Conservation (phyloP, 2,113 vertebrate species). For the Dromaius novaehollandiae region DNA sequence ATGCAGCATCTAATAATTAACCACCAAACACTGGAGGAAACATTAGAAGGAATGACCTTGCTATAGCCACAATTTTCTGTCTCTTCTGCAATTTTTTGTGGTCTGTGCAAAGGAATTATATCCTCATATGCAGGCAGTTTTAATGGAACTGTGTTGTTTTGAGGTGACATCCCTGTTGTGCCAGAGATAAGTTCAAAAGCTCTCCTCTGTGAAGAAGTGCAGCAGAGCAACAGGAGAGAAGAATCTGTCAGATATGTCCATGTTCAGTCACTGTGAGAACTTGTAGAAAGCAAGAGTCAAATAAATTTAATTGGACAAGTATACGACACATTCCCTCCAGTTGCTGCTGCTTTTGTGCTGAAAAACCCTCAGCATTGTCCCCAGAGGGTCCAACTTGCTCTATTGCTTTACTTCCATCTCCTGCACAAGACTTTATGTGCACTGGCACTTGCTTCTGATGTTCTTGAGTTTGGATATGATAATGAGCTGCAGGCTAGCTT, state of each 20-base stretch:
- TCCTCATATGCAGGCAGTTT: accelerated
- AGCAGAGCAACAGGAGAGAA: neutral
- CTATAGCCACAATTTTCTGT: neutral
- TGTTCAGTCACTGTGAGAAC: neutral
- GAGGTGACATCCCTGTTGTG: neutral
- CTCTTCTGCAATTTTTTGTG: neutral
- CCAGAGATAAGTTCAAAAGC: neutral
- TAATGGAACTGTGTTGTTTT: neutral
- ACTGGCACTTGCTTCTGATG: neutral
- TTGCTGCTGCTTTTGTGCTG: neutral
- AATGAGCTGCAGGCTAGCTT: neutral
- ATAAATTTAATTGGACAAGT: neutral
- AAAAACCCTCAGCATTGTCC: neutral
- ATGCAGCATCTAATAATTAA: neutral
- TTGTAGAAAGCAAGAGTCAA: neutral
- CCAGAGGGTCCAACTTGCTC: neutral
- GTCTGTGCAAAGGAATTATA: accelerated
- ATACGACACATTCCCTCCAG: neutral
- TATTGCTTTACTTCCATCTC: neutral
- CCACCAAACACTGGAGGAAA: accelerated
- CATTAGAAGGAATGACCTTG: neutral
- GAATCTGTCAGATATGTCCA: neutral
- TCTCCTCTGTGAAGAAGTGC: neutral
- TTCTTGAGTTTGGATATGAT: neutral
- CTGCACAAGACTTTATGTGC: neutral